Base-by-base conservation (phyloP, 2,888 invertebrate genomes). In the Drosophila robusta region DNA sequence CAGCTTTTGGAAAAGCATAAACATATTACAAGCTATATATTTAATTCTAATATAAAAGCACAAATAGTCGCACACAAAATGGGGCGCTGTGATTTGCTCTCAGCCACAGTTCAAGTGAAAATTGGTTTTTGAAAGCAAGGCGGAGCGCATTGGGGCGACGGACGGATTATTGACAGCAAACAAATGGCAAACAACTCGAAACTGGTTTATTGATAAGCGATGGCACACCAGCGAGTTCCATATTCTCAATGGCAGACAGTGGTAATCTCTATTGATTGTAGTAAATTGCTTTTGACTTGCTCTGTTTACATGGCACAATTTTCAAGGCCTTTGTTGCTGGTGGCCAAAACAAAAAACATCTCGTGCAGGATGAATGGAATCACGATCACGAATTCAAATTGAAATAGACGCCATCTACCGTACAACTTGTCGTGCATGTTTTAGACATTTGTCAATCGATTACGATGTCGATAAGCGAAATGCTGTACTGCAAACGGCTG, bases 1-100 rank as follows among this genome's bases (percentile, higher is more conserved):
- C 39, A 66, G 47, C 61, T 68, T 64, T 70, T 63, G 52, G 51
- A 56, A 67, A 72, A 65, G 63, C 70, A 71, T 80, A 73, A 79
- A 54, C 70, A 69, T 76, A 75, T 86, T 83, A 83, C 76, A 82
- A 86, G 80, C 66, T 70, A 80, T 78, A 86, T 78, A 86, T 74
- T 74, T 68, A 80, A 79, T 75, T 67, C 83, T 57, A 70, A 67
- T 64, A 78, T 61, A 73, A 75, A 65, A 54, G 55, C 68, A 51
- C 66, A 55, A 73, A 78, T 72, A 72, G 63, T 60, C 58, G 29
- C 67, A 57, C 34, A 54, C 63, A 57, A 55, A 70, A 63, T 70
- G 56, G 60, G n/a, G 16, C 74, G 56, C 34, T 58, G 26, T 14
- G 39, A 32, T 16, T 4, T 12, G 16, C 68, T 54, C 29, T 18